Percentiles rank a stretch among this genome's conserved stretches.
phyloP scores from a whole-genome alignment of 1,140 invertebrate genomes.

The Micrasema minimum region DNA sequence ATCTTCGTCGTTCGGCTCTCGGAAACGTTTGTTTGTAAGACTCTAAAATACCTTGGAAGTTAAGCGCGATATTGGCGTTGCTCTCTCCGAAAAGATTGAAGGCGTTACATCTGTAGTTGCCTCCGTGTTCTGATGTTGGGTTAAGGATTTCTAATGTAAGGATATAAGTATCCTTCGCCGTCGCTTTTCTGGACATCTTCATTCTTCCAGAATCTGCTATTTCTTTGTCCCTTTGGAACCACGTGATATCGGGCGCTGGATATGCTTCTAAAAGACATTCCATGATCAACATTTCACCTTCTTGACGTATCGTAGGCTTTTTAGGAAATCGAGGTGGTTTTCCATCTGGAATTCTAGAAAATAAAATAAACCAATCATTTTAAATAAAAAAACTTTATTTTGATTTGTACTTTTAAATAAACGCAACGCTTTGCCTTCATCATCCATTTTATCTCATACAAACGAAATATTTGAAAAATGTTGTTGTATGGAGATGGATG shows the following conservation, averaged over 20 bases:
- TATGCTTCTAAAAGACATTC: slow-evolving; percentile 95
- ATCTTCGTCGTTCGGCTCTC: background rate
- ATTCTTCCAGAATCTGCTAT: slow-evolving; percentile 84
- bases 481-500: background rate
- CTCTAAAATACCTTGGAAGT: slow-evolving; percentile 90
- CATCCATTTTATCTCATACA: too few species aligned
- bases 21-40: slow-evolving; percentile 12
- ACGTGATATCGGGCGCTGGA: slow-evolving; percentile 94
- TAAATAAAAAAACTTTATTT: too few species aligned
- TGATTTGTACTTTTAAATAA: too few species aligned
- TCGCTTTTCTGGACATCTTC: slow-evolving; percentile 86
- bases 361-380: background rate
- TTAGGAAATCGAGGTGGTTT: slow-evolving; percentile 96
- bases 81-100: slow-evolving; percentile 98
- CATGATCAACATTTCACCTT: slow-evolving; percentile 93
- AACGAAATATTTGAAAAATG: too few species aligned
- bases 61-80: slow-evolving; percentile 99
- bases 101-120: slow-evolving; percentile 98
- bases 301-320: slow-evolving; percentile 96
- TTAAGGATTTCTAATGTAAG: slow-evolving; percentile 93
- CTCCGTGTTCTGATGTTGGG: slow-evolving; percentile 94
- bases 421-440: too few species aligned
- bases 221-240: slow-evolving; percentile 89
- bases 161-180: slow-evolving; percentile 89
- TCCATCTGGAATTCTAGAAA: slow-evolving; percentile 88